Evolutionary conservation across 2,888 invertebrate species (phyloP).

Genomic region (Philereme transversata): DNA sequence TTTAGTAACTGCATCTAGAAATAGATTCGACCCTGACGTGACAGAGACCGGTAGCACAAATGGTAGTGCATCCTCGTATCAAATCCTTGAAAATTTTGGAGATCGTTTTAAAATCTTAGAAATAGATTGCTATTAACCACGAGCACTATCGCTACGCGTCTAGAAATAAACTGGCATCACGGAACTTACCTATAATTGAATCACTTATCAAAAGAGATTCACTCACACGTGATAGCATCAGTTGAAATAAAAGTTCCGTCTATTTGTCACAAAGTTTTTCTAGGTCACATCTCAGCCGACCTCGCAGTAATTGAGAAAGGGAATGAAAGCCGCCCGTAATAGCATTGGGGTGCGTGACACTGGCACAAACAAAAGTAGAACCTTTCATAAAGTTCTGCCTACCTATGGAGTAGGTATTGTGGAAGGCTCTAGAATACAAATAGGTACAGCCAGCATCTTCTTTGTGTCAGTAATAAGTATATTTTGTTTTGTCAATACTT

Average conservation of each 20-base stretch:
- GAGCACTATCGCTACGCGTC: too few species aligned
- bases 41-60: too few species aligned
- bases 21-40: too few species aligned
- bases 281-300: constrained; percentile 36
- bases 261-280: constrained; percentile 31
- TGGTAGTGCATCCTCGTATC: too few species aligned
- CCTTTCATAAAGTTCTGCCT: constrained; percentile 24
- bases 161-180: neutral
- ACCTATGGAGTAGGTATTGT: constrained; percentile 10
- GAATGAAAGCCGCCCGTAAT: constrained; percentile 33
- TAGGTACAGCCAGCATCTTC: neutral
- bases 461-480: too few species aligned
- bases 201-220: constrained; percentile 12
- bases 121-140: too few species aligned
- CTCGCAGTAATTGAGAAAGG: constrained; percentile 34
- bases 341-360: constrained; percentile 35
- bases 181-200: constrained; percentile 3
- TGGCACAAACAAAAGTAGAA: constrained; percentile 37
- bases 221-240: constrained; percentile 3
- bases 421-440: constrained; percentile 6
- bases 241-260: constrained; percentile 16
- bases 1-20: too few species aligned
- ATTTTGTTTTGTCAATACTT: too few species aligned
- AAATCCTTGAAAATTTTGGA: too few species aligned
- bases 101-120: too few species aligned